Base-by-base conservation (phyloP, 1,140 invertebrate genomes). In the Octopus sinensis region DNA sequence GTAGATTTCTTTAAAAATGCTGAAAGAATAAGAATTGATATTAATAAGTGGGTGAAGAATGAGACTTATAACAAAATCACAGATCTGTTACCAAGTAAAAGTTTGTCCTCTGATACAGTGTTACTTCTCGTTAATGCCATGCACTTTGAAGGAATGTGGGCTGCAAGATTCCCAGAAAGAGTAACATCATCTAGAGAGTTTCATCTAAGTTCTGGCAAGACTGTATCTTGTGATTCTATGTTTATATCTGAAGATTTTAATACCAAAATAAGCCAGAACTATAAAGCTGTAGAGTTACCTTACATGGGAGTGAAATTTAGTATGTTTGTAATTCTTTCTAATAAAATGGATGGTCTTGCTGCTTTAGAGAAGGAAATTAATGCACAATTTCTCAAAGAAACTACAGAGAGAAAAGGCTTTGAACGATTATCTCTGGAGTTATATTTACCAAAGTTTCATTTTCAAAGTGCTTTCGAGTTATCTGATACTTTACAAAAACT, bases 111-210 rank as follows among this genome's bases (percentile, higher is more conserved):
- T 13, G 62, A 84, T 12, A 84, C 92, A 90, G 90, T 92, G 81
- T 82, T 96, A 51, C 92, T 97, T 6, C 90, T 97, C 1, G 91
- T 96, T 3, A 97, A 96, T 91, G 95, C 95, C 9, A 92, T 97
- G 71, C 96, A 96, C 88, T 97, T 97, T 90, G 96, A 96, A 91
- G 95, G 95, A 12, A 90, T 92, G 54, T 97, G 96, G 96, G 92
- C 93, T 78, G 90, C 92, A 6, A 92, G 93, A 0, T 97, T 97
- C 88, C 92, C 94, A 68, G 85, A 86, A n/a, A 88, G 91, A 0
- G 86, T 84, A 0, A 96, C 95, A 0, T 84, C 81, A 1, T 71
- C 85, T 0, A 86, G 88, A 62, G 93, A 93, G 0, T 98, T 98
- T 91, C 94, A 95, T 83, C 92, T 94, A 1, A 93, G 93, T 0